Conservation (phyloP, 2,888 invertebrate species). For the Archips crataeganus region DNA sequence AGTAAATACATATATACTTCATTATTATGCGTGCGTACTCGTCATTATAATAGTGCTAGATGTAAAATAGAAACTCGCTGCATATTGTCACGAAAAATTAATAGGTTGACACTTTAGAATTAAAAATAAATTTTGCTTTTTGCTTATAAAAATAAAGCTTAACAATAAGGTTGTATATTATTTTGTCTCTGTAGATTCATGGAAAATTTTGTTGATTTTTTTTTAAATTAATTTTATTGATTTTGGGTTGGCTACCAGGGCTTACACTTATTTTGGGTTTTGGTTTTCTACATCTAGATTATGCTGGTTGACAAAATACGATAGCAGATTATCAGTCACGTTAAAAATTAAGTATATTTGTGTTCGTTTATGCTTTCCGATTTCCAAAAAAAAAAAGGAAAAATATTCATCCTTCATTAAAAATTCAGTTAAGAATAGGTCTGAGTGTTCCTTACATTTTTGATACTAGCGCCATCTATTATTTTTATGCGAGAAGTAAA, state of each 20-base stretch:
- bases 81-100: slow-evolving; percentile 44
- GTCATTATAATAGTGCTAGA: slow-evolving; percentile 20
- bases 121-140: slow-evolving; percentile 54
- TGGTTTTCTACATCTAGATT: too few species aligned
- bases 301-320: too few species aligned
- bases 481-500: too few species aligned
- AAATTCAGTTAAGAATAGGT: too few species aligned
- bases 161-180: slow-evolving; percentile 69
- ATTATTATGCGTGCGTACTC: not conserved
- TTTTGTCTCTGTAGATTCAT: slow-evolving; percentile 53
- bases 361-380: too few species aligned
- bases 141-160: slow-evolving; percentile 71
- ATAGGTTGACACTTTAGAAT: slow-evolving; percentile 56
- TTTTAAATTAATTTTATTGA: not conserved
- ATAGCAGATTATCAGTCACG: too few species aligned
- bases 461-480: too few species aligned
- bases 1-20: slow-evolving; percentile 1
- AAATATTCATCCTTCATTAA: too few species aligned
- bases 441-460: too few species aligned
- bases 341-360: too few species aligned
- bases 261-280: too few species aligned
- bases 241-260: not conserved
- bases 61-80: slow-evolving; percentile 63
- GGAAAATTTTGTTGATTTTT: not conserved
- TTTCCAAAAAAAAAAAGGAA: too few species aligned